These are phyloP conservation scores for Acheta domesticus DNA, from an alignment of 2,888 invertebrate species.

Conservation along the genomic window DNA sequence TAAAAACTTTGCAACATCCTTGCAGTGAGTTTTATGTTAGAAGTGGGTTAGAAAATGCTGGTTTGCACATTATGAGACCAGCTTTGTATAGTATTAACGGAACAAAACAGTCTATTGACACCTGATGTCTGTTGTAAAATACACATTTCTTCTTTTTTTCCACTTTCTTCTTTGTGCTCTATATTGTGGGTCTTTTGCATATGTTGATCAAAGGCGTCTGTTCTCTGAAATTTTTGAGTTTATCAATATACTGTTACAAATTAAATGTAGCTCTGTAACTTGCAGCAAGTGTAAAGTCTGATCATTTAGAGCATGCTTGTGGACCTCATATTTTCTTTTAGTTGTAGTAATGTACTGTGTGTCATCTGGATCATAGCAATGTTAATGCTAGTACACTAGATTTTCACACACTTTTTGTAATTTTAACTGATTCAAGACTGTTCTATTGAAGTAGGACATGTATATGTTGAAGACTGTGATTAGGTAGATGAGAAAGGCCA, in stretches of 20 bases:
- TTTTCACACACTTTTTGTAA: slow-evolving; percentile 22
- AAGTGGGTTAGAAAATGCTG: not conserved
- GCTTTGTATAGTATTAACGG: not conserved
- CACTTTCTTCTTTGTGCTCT: slow-evolving; percentile 1
- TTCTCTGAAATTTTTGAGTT: not conserved
- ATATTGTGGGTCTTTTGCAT: not conserved
- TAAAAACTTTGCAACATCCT: too few species aligned
- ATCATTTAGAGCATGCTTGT: not conserved
- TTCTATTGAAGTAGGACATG: slow-evolving; percentile 31
- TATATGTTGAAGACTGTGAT: slow-evolving; percentile 28
- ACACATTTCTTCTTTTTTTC: not conserved
- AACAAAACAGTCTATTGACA: not conserved
- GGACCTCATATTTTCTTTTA: slow-evolving; percentile 6
- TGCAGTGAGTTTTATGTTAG: too few species aligned
- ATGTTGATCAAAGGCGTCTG: not conserved
- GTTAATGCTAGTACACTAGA: not conserved
- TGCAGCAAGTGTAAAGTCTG: not conserved
- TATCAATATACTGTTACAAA: not conserved
- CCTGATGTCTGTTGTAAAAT: not conserved
- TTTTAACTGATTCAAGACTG: slow-evolving; percentile 28
- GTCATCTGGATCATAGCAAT: slow-evolving; percentile 5
- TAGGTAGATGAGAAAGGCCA: not conserved
- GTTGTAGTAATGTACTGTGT: slow-evolving; percentile 4
- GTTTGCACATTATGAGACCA: not conserved
- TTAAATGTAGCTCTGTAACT: not conserved